Conservation (phyloP, 1,140 invertebrate species). For the Monomorium pharaonis region DNA sequence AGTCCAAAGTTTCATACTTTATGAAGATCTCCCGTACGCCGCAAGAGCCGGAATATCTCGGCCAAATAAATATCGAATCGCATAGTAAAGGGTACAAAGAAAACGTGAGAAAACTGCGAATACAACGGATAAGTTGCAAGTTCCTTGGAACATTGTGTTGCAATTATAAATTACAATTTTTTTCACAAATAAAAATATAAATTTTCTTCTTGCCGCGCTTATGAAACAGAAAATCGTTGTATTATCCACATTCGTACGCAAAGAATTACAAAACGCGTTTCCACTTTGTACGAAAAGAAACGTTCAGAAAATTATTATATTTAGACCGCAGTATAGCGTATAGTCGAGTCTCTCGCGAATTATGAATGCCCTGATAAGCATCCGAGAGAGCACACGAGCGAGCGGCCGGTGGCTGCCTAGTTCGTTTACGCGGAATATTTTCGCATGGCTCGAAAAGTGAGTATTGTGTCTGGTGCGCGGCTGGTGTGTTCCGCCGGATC, state of each 20-base stretch:
- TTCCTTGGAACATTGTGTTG: too few relatives aligned
- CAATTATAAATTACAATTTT: background rate
- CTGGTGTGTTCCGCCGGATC: conserved; percentile 37
- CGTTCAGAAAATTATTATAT: too few relatives aligned
- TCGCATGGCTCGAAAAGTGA: conserved; percentile 36
- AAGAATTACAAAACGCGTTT: background rate
- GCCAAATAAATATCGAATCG: background rate
- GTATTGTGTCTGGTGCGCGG: conserved; percentile 39
- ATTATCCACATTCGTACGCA: background rate
- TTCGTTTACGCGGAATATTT: conserved; percentile 36
- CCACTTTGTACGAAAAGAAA: background rate
- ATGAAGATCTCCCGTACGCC: background rate
- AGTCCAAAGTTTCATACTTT: background rate
- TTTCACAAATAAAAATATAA: background rate
- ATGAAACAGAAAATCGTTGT: background rate
- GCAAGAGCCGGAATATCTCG: background rate
- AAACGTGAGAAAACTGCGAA: background rate
- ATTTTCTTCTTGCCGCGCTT: too few relatives aligned
- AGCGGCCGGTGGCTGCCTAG: background rate
- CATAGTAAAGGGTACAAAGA: background rate
- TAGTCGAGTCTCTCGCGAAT: background rate
- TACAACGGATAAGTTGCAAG: background rate
- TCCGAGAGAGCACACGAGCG: conserved; percentile 12
- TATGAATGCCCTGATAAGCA: conserved; percentile 41
- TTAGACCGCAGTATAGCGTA: background rate